A percentile compares a stretch with the other conserved stretches of the same genome.
These are phyloP conservation scores for Nyctibius grandis DNA, from an alignment of 2,797 vertebrate species.

Conservation along the genomic window DNA sequence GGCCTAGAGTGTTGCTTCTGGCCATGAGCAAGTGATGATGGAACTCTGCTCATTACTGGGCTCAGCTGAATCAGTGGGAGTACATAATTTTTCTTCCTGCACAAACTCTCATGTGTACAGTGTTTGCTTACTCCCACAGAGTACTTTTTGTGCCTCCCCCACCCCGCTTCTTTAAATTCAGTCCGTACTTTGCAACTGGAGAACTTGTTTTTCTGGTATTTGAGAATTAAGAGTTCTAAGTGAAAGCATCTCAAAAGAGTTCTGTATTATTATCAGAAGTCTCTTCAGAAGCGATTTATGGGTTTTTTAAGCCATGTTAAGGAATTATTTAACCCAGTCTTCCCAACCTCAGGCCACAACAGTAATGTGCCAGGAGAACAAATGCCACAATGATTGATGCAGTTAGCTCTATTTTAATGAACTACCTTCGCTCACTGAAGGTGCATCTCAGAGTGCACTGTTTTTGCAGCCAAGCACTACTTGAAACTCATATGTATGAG, in stretches of 20 bases:
- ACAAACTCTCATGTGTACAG: neutral
- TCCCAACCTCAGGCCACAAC: neutral
- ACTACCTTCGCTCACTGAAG: neutral
- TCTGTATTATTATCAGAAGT: neutral
- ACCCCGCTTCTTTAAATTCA: neutral
- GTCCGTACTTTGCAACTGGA: neutral
- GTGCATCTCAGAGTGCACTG: neutral
- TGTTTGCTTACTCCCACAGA: conserved; percentile 14
- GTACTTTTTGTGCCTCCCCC: neutral
- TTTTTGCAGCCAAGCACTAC: neutral
- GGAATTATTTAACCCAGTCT: neutral
- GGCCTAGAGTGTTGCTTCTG: neutral
- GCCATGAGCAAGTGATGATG: neutral
- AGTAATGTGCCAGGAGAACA: neutral
- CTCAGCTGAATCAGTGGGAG: neutral
- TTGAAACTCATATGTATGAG: fast-evolving
- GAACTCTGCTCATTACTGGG: neutral
- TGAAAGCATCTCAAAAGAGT: neutral
- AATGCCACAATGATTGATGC: neutral
- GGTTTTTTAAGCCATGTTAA: neutral
- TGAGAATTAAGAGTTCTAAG: neutral
- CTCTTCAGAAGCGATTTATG: neutral
- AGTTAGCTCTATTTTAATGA: neutral
- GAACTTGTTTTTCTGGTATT: conserved; percentile 54
- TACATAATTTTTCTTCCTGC: neutral